These are phyloP conservation scores for Synanthedon andrenaeformis DNA, from an alignment of 2,888 invertebrate genomes.

Conservation along the genomic window DNA sequence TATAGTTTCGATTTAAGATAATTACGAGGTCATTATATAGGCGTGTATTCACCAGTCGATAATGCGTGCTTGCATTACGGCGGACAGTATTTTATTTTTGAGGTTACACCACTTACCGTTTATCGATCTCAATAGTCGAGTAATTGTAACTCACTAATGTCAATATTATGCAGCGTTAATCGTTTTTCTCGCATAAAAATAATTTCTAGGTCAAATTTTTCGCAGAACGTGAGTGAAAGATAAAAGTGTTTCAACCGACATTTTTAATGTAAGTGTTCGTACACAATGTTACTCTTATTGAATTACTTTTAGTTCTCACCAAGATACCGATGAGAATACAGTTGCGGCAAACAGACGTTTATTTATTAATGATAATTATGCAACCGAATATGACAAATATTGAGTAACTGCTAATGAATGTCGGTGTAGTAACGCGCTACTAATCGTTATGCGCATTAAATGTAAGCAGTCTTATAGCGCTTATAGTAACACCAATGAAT, in stretches of 20 bases:
- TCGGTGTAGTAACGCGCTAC: constrained; percentile 2
- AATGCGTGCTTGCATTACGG: not conserved
- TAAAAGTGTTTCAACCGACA: too few relatives aligned
- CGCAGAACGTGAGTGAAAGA: constrained; percentile 9
- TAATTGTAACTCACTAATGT: not conserved
- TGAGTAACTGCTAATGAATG: constrained; percentile 1
- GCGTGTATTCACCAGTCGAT: not conserved
- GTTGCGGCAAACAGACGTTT: not conserved
- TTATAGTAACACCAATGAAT: constrained; percentile 24
- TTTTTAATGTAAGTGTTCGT: too few relatives aligned
- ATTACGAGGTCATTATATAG: not conserved
- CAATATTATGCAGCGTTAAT: not conserved
- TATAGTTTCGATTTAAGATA: not conserved
- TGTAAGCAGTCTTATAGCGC: not conserved
- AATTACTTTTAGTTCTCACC: too few relatives aligned
- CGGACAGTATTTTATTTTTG: not conserved
- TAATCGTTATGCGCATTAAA: not conserved
- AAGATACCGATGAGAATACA: too few relatives aligned
- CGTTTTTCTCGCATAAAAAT: not conserved
- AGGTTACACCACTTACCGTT: not conserved
- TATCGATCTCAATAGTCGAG: not conserved
- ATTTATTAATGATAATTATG: not conserved
- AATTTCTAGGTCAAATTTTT: constrained; percentile 11
- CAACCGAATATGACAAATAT: not conserved
- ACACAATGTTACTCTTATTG: too few relatives aligned